Evolutionary conservation across 2,113 vertebrate genomes (phyloP).

Genomic region (Orthochromis malagaraziensis): DNA sequence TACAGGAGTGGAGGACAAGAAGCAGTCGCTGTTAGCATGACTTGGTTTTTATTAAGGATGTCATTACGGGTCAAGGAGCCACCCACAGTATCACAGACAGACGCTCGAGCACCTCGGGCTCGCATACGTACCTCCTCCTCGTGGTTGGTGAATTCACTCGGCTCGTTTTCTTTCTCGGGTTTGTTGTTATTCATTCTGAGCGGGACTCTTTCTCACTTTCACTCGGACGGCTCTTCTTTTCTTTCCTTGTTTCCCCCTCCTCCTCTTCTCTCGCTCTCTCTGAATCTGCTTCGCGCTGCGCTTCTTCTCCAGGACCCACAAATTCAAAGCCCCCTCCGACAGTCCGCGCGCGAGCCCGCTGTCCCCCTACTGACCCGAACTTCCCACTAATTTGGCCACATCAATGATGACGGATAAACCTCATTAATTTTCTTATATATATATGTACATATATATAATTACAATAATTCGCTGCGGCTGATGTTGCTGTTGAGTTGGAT

Average conservation of each 20-base stretch:
- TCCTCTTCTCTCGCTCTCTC: neutral
- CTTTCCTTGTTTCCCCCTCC: neutral
- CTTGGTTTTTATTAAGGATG: neutral
- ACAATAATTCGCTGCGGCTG: neutral
- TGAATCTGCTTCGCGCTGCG: neutral
- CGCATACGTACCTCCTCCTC: constrained; percentile 69
- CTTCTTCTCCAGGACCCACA: constrained; percentile 5
- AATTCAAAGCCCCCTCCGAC: neutral
- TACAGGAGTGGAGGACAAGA: neutral
- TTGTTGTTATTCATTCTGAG: constrained; percentile 69
- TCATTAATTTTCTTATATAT: neutral
- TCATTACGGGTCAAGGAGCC: neutral
- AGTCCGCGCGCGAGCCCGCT: constrained; percentile 37
- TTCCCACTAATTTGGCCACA: constrained; percentile 42
- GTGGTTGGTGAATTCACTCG: constrained; percentile 67
- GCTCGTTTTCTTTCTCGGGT: constrained; percentile 69
- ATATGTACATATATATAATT: neutral
- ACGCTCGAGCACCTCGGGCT: neutral
- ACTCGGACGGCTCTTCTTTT: neutral
- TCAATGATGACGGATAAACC: neutral
- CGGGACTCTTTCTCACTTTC: constrained; percentile 13
- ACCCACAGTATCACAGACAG: neutral
- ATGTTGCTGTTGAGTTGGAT: neutral
- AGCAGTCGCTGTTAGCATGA: neutral
- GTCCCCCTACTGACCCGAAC: constrained; percentile 32